Conservation (phyloP, 2,888 invertebrate genomes). For the Rhagonycha lutea region DNA sequence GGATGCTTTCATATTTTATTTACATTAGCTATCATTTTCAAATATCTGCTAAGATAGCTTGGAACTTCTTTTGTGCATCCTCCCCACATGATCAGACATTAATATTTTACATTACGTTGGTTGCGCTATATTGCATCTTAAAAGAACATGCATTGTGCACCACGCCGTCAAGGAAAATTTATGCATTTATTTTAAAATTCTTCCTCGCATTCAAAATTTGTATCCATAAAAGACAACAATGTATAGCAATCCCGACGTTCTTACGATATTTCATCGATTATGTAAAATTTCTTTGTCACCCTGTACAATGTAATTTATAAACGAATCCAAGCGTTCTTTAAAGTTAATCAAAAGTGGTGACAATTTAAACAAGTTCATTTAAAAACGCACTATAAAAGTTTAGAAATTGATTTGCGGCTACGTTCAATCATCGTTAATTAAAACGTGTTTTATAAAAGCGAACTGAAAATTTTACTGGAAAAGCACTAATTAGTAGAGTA, state of each 20-base stretch:
- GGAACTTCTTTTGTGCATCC: background rate
- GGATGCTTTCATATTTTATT: background rate
- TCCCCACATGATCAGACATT: background rate
- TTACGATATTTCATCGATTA: background rate
- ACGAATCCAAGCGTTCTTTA: background rate
- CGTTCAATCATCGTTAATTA: constrained; percentile 11
- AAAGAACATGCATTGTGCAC: background rate
- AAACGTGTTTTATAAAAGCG: constrained; percentile 13
- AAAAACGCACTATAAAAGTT: constrained; percentile 1
- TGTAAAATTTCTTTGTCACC: background rate
- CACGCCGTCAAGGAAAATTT: background rate
- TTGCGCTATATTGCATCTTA: background rate
- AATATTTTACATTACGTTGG: background rate
- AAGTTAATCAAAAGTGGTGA: constrained; percentile 3
- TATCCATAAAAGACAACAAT: background rate
- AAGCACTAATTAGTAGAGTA: constrained; percentile 17
- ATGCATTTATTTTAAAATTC: background rate
- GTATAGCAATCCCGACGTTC: background rate
- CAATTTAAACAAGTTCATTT: constrained; percentile 6
- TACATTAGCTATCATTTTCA: background rate
- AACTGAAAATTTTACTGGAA: constrained; percentile 16
- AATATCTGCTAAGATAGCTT: background rate
- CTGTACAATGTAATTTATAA: background rate
- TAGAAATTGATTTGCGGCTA: constrained; percentile 8
- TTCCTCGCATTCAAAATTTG: background rate